phyloP scores from a whole-genome alignment of 1,140 invertebrate species.

The Papilio polyxenes region DNA sequence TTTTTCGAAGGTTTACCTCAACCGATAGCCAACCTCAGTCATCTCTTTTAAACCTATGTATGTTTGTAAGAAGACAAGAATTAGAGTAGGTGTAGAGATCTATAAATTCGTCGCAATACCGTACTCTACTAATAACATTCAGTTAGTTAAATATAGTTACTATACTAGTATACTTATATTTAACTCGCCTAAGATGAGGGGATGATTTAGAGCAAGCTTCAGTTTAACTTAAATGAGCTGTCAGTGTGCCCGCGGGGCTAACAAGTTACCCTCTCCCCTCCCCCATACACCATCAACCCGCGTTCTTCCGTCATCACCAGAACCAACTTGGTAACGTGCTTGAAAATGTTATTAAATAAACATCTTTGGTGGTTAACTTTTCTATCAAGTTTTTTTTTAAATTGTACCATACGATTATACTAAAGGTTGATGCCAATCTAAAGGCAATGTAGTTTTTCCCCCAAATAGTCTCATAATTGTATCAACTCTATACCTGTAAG shows the following conservation, averaged over 20 bases:
- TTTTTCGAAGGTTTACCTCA: background rate
- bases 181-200: slow-evolving; percentile 6
- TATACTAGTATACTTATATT: background rate
- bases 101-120: no score
- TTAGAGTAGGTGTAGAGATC: no score
- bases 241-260: background rate
- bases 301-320: background rate
- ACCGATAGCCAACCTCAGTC: background rate
- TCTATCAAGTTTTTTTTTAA: background rate
- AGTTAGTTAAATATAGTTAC: no score
- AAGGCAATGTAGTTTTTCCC: background rate
- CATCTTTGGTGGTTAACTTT: background rate
- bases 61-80: no score
- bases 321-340: background rate
- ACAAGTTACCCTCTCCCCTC: background rate
- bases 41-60: background rate
- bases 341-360: background rate
- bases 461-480: background rate
- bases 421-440: background rate
- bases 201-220: slow-evolving; percentile 3
- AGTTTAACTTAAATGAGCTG: slow-evolving; percentile 7
- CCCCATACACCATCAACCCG: no score
- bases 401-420: background rate
- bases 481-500: background rate
- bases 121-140: no score